Percentiles rank a stretch among this genome's conserved stretches.
Conservation (phyloP, 1,140 invertebrate genomes). For the Drosophila albomicans region DNA sequence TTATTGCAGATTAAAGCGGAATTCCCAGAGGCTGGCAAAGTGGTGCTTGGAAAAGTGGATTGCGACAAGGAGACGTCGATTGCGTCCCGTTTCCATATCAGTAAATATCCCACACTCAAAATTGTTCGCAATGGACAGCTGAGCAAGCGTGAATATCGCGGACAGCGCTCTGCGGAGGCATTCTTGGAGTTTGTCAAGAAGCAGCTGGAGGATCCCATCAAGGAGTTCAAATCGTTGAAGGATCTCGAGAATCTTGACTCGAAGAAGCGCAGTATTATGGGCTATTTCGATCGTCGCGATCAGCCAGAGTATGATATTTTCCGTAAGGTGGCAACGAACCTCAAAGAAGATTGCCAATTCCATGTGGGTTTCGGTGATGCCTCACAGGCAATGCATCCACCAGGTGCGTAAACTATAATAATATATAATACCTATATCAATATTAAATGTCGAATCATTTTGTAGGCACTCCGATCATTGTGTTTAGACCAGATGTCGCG, state of each 20-base stretch:
- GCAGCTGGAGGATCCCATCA: constrained; percentile 95
- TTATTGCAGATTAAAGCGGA: constrained; percentile 86
- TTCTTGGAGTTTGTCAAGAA: constrained; percentile 95
- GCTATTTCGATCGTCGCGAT: constrained; percentile 95
- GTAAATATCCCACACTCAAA: constrained; percentile 99
- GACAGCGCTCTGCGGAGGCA: constrained; percentile 90
- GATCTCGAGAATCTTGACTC: constrained; percentile 93
- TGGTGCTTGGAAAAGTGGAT: constrained; percentile 98
- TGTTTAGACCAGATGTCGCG: constrained; percentile 92
- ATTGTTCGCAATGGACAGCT: constrained; percentile 97
- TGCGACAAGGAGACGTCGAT: constrained; percentile 95
- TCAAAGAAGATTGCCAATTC: constrained; percentile 98
- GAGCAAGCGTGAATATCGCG: constrained; percentile 97
- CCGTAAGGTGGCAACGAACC: constrained; percentile 92
- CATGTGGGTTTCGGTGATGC: constrained; percentile 96
- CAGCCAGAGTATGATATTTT: constrained; percentile 92
- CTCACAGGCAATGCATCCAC: constrained; percentile 92
- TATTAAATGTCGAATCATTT: not conserved
- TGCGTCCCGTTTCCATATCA: constrained; percentile 96
- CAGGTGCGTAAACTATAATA: constrained; percentile 84
- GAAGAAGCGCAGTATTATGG: constrained; percentile 96
- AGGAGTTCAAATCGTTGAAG: constrained; percentile 90
- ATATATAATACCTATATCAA: not conserved
- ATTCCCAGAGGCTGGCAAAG: constrained; percentile 92
- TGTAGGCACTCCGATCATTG: constrained; percentile 89